These are phyloP conservation scores for Microhierax caerulescens DNA, from an alignment of 2,797 vertebrate species.

Conservation along the genomic window DNA sequence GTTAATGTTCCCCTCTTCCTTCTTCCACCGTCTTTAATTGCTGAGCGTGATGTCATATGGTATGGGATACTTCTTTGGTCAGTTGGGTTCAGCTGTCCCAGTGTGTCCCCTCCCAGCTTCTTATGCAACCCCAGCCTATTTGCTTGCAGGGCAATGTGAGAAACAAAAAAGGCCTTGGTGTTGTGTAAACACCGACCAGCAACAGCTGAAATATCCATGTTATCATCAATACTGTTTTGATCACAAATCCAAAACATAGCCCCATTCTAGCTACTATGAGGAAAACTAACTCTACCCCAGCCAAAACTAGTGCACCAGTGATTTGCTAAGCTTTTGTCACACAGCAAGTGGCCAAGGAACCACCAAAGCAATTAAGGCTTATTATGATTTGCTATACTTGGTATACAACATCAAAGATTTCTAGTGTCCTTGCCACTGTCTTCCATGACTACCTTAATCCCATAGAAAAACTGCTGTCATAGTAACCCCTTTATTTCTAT, in stretches of 20 bases:
- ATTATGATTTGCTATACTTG: neutral
- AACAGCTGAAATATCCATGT: neutral
- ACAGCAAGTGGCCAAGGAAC: neutral
- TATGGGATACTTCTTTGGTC: neutral
- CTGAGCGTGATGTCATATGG: neutral
- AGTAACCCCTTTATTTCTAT: neutral
- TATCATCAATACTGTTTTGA: accelerated
- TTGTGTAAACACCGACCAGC: neutral
- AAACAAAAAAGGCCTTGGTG: neutral
- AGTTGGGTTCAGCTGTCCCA: neutral
- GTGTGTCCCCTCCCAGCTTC: neutral
- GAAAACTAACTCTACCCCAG: neutral
- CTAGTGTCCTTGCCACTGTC: neutral
- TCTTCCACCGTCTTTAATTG: neutral
- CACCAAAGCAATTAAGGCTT: neutral
- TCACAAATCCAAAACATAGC: neutral
- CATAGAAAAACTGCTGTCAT: neutral
- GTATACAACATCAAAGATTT: neutral
- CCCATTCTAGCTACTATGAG: accelerated
- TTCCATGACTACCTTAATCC: neutral
- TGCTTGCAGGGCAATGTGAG: neutral
- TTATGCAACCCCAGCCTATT: neutral
- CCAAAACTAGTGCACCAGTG: neutral
- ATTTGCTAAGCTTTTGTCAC: neutral
- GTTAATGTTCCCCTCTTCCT: accelerated